These are phyloP conservation scores for Platycheirus albimanus DNA, from an alignment of 2,888 invertebrate species.

Conservation along the genomic window DNA sequence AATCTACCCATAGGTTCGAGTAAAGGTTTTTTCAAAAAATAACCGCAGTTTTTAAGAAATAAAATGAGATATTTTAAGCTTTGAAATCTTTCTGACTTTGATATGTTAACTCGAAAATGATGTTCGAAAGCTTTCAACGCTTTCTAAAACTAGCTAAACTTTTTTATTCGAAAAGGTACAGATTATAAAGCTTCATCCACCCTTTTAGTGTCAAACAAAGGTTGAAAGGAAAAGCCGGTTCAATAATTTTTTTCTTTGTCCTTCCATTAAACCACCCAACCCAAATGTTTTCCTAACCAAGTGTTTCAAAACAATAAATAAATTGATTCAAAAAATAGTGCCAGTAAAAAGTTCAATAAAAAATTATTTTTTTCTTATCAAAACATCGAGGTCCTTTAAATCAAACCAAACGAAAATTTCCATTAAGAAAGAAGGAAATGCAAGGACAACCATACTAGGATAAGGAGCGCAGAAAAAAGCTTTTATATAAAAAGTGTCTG, in stretches of 20 bases:
- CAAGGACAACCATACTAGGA: constrained; percentile 7
- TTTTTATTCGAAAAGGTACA: constrained; percentile 2
- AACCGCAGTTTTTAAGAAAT: too few species aligned
- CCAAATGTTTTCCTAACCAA: constrained; percentile 8
- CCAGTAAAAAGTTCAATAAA: constrained; percentile 24
- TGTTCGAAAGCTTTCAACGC: constrained; percentile 39
- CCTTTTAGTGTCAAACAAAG: constrained; percentile 39
- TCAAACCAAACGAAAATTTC: constrained; percentile 31
- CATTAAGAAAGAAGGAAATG: neutral
- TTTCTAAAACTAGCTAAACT: constrained; percentile 8
- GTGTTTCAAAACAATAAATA: neutral
- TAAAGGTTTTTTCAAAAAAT: too few species aligned
- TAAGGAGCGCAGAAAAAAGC: constrained; percentile 39
- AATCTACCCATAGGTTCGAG: too few species aligned
- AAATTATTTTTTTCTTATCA: constrained; percentile 44
- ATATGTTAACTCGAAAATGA: neutral
- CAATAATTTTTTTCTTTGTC: constrained; percentile 19
- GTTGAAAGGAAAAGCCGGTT: constrained; percentile 59
- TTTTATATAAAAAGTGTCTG: constrained; percentile 15
- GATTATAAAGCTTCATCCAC: constrained; percentile 40
- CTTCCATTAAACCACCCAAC: too few species aligned
- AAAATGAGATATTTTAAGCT: neutral
- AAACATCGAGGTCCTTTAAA: neutral
- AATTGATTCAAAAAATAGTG: neutral
- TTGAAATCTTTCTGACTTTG: neutral